phyloP scores from a whole-genome alignment of 2,113 vertebrate species.

The Myocastor coypus region DNA sequence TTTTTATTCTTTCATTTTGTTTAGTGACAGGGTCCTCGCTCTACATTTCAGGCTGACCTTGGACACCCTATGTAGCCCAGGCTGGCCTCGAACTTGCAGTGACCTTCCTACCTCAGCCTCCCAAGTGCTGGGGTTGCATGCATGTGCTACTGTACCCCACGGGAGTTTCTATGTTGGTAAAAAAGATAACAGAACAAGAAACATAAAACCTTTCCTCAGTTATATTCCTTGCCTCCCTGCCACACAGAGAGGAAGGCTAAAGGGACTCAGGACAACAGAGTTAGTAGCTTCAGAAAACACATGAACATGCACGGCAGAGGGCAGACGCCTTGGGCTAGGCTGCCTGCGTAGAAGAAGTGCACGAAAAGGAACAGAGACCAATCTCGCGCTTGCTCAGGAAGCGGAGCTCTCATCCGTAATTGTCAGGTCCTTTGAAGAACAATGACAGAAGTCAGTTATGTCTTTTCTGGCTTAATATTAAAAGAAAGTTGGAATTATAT shows the following conservation, averaged over 20 bases:
- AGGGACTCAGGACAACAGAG: neutral
- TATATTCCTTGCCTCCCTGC: slow-evolving; percentile 23
- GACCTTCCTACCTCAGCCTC: neutral
- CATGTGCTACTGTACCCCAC: accelerated
- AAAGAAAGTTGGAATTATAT: neutral
- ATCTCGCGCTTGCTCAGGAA: too few species aligned
- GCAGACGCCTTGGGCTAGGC: neutral
- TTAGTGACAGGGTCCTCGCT: neutral
- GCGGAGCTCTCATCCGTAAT: accelerated
- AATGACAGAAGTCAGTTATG: neutral
- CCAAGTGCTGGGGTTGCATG: neutral
- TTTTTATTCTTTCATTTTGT: neutral
- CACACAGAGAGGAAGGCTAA: neutral
- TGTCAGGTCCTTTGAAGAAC: neutral
- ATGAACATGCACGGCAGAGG: neutral
- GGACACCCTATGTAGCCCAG: neutral
- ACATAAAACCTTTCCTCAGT: neutral
- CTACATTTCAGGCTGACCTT: neutral
- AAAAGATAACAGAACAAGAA: slow-evolving; percentile 51
- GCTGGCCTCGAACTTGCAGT: neutral
- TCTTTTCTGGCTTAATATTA: neutral
- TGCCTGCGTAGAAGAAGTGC: accelerated
- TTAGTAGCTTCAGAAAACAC: slow-evolving; percentile 23
- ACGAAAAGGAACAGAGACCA: neutral
- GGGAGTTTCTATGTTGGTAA: slow-evolving; percentile 31